These are phyloP conservation scores for Drosophila pruinosa DNA, from an alignment of 1,140 invertebrate genomes.

Conservation along the genomic window DNA sequence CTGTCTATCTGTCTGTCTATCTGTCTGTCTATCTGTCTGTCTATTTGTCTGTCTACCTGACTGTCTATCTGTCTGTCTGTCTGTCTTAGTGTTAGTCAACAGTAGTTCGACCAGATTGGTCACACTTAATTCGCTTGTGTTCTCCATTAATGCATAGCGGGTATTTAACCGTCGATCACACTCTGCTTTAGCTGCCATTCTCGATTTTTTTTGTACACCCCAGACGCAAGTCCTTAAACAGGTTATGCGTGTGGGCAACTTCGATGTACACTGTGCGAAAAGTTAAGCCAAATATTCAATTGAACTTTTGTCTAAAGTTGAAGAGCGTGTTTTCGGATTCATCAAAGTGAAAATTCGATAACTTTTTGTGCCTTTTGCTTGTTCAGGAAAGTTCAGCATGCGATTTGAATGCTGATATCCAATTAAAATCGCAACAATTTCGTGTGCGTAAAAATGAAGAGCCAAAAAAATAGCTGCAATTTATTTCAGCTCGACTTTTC, in stretches of 20 bases:
- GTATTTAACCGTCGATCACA: background rate
- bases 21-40: too few species aligned
- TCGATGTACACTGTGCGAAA: background rate
- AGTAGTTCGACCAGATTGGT: too few species aligned
- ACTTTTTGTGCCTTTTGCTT: background rate
- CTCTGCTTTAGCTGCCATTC: background rate
- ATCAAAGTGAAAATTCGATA: background rate
- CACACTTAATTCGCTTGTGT: too few species aligned
- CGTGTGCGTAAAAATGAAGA: background rate
- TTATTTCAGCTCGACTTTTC: background rate
- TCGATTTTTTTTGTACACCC: background rate
- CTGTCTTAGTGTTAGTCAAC: too few species aligned
- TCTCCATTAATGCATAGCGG: too few species aligned
- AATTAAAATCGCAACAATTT: background rate
- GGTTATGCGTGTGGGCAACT: background rate
- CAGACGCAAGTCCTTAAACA: background rate
- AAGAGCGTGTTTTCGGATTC: background rate
- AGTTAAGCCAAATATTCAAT: background rate
- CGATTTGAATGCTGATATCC: background rate
- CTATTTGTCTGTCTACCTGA: too few species aligned
- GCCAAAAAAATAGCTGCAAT: background rate
- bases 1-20: too few species aligned
- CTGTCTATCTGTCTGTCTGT: too few species aligned
- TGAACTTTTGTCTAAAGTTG: background rate
- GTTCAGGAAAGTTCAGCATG: background rate